A percentile compares a stretch with the other conserved stretches of the same genome.
Conservation (phyloP, 2,113 vertebrate species). For the Cryptotis parvus region DNA sequence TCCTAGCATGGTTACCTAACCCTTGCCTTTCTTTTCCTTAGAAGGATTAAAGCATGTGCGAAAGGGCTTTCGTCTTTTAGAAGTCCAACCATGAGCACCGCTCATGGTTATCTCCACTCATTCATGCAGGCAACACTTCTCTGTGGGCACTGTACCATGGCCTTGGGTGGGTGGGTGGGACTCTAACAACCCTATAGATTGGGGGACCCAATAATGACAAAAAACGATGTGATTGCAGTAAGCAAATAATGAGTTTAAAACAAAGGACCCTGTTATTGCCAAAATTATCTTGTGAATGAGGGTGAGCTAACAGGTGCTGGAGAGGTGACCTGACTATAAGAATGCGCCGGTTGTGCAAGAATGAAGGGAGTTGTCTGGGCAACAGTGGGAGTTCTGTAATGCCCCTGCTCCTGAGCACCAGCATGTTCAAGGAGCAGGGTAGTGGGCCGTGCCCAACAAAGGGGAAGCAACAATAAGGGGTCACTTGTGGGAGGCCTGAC, state of each 20-base stretch:
- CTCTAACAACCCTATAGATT: too few species aligned
- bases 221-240: not conserved
- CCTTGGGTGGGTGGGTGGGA: too few species aligned
- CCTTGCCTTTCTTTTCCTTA: not conserved
- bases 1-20: not conserved
- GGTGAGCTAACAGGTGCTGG: not conserved
- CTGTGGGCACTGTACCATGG: rapidly evolving
- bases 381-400: not conserved
- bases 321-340: not conserved
- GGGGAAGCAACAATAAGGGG: not conserved
- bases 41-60: not conserved
- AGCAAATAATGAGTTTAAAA: too few species aligned
- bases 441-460: not conserved
- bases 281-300: too few species aligned
- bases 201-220: not conserved
- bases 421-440: not conserved
- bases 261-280: too few species aligned
- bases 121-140: not conserved
- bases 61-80: not conserved
- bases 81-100: not conserved
- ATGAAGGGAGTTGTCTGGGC: not conserved
- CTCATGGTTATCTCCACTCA: not conserved
- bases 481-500: not conserved
- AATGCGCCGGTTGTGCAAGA: not conserved
- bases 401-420: not conserved